Percentiles rank a stretch among this genome's conserved stretches.
Evolutionary conservation across 2,797 vertebrate genomes (phyloP).

Genomic region (Chaenodraco wilsoni): DNA sequence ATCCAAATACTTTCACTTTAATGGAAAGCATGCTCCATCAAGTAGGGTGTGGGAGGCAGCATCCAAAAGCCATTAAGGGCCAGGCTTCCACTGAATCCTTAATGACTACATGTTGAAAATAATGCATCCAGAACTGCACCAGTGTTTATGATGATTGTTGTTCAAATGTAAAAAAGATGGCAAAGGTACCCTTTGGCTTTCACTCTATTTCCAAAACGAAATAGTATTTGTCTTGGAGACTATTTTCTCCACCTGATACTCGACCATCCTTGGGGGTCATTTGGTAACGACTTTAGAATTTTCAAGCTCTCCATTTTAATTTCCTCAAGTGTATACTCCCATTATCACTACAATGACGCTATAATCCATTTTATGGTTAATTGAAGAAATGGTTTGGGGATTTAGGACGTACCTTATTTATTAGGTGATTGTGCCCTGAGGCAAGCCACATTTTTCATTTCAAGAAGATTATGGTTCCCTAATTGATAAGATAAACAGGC

Average conservation of each 20-base stretch:
- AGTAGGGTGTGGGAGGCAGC: conserved; percentile 73
- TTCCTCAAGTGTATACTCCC: conserved; percentile 61
- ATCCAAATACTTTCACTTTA: conserved; percentile 68
- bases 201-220: conserved; percentile 21
- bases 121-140: conserved; percentile 45
- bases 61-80: conserved; percentile 72
- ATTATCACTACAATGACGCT: conserved; percentile 75
- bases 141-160: conserved; percentile 62
- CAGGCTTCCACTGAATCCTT: conserved; percentile 63
- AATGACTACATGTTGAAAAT: conserved; percentile 61
- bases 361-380: conserved; percentile 75
- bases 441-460: conserved; percentile 78
- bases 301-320: conserved; percentile 62
- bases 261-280: conserved; percentile 55
- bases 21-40: conserved; percentile 73
- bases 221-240: conserved; percentile 32
- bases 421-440: conserved; percentile 73
- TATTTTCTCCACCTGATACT: conserved; percentile 41
- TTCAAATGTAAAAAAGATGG: conserved; percentile 49
- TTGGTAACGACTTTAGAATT: conserved; percentile 57
- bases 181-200: conserved; percentile 49
- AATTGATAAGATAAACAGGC: conserved; percentile 83
- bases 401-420: conserved; percentile 73
- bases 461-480: conserved; percentile 74
- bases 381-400: conserved; percentile 74